Base-by-base conservation (phyloP, 2,113 vertebrate species). In the Notarius quadriscutis region DNA sequence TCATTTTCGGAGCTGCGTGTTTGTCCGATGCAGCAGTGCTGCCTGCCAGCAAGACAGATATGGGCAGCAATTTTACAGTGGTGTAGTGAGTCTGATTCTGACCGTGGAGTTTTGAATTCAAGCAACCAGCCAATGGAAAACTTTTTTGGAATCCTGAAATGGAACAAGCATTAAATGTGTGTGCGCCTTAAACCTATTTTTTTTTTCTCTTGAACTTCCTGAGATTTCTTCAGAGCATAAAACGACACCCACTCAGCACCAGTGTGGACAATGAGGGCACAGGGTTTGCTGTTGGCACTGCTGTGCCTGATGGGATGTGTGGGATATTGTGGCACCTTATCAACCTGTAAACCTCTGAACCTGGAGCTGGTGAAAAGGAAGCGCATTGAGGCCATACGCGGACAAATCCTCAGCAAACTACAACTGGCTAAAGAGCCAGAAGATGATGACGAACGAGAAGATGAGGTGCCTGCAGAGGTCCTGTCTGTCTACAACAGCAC, bases 321-420 rank as follows among this genome's bases (percentile, higher is more conserved):
- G 53, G 89, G 89, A n/a, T 90, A 89, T 0, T 84, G 90, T 25
- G 50, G 71, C 5, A 91, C 93, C 41, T 87, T 97, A 80, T 96
- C 96, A 91, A 96, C 96, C 83, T 96, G 96, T 92, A 96, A 95
- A 90, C 93, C 95, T 7, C 82, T 97, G 90, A 95, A 97, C 90
- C 92, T 96, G 93, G 95, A 96, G 82, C 86, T 95, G 87, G 91
- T 95, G 89, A 95, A 94, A 81, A 92, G 91, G 85, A 95, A 96
- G 89, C 93, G 96, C 51, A 95, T 97, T 51, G 96, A 97, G 86
- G 96, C 96, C 79, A 96, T 97, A 82, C 93, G 96, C 27, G 96
- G 96, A 15, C 96, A 96, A 90, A 97, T 97, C 88, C 93, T 97
- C 79, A 96, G 96, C 90, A 97, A 96, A 50, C 93, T 97, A 17